A percentile compares a stretch with the other conserved stretches of the same genome.
These are phyloP conservation scores for Agriotes lineatus DNA, from an alignment of 2,888 invertebrate genomes.

Conservation along the genomic window DNA sequence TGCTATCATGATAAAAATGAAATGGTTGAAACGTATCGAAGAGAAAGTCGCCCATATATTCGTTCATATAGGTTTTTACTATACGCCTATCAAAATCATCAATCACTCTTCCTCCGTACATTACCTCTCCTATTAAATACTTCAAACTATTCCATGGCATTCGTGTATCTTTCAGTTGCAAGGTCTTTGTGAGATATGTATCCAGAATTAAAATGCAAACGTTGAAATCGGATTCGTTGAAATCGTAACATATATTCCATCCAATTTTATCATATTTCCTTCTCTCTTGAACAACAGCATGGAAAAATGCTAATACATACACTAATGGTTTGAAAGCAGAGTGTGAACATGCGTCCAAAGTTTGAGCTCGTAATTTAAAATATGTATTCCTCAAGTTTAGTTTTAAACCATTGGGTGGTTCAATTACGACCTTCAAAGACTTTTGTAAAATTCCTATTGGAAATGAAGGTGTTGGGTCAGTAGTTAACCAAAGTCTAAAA, in stretches of 20 bases:
- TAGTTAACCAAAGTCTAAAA: conserved; percentile 93
- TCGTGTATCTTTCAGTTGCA: conserved; percentile 70
- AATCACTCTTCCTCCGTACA: conserved; percentile 95
- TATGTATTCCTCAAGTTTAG: conserved; percentile 90
- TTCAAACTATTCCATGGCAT: conserved; percentile 93
- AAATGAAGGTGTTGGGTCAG: conserved; percentile 88
- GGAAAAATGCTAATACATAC: conserved; percentile 92
- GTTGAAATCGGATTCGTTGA: conserved; percentile 92
- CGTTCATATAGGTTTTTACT: conserved; percentile 90
- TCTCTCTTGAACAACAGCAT: conserved; percentile 92
- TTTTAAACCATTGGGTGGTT: conserved; percentile 92
- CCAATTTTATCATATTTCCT: conserved; percentile 95
- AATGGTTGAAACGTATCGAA: conserved; percentile 93
- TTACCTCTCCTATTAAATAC: conserved; percentile 94
- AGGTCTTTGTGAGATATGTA: conserved; percentile 84
- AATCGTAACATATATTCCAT: conserved; percentile 95
- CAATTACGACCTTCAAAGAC: conserved; percentile 82
- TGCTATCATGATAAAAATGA: conserved; percentile 84
- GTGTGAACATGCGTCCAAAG: conserved; percentile 81
- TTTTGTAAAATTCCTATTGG: conserved; percentile 91
- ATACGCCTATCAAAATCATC: conserved; percentile 92
- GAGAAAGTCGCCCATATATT: conserved; percentile 94
- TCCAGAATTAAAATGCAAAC: conserved; percentile 89
- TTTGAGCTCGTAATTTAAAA: conserved; percentile 83
- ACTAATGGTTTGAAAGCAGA: conserved; percentile 83